Base-by-base conservation (phyloP, 35 echinoderm and acorn worm species). In the Strongylocentrotus purpuratus region DNA sequence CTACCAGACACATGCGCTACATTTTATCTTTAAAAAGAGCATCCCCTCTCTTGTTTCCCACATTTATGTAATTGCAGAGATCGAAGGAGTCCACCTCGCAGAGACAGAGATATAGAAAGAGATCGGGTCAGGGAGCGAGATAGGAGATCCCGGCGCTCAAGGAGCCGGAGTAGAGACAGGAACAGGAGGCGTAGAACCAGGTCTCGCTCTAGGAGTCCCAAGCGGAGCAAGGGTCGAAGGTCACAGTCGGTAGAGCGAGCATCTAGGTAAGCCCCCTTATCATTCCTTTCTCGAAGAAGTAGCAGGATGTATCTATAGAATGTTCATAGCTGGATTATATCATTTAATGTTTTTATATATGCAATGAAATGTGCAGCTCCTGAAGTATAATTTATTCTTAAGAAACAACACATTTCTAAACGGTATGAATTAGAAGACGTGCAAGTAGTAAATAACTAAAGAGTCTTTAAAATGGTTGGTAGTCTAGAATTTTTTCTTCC, bases 91-190 rank as follows among this genome's bases (percentile, higher is more conserved):
- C 91, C 91, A 12, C 91, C 91, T 85, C 89, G 95, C 31, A 58
- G 92, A 31, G 95, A 94, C 31, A 50, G 92, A 33, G 95, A 93
- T 85, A 28, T 60, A 10, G 95, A 96, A 15, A 32, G 90, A 32
- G 90, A 93, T 86, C 46, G 90, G 7, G 90, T 55, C 20, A 61
- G 93, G 47, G 93, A 94, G 31, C 71, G 94, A 88, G 95, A 96
- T 41, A 47, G 96, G 33, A 96, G 86, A 94, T 70, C 90, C 22
- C 89, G 93, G 48, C 85, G 96, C 32, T 96, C 96, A 33, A 70
- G 96, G 32, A 96, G 96, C 60, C 85, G 86, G 31, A 86, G 86
- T 25, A 86, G 88, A 31, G 94, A 96, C 13, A 78, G 86, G 31
- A 52, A 7, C 46, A 86, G 96, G 32, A 86, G 78, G 20, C 95